Base-by-base conservation (phyloP, 1,140 invertebrate species). In the Lordiphosa clarofinis region DNA sequence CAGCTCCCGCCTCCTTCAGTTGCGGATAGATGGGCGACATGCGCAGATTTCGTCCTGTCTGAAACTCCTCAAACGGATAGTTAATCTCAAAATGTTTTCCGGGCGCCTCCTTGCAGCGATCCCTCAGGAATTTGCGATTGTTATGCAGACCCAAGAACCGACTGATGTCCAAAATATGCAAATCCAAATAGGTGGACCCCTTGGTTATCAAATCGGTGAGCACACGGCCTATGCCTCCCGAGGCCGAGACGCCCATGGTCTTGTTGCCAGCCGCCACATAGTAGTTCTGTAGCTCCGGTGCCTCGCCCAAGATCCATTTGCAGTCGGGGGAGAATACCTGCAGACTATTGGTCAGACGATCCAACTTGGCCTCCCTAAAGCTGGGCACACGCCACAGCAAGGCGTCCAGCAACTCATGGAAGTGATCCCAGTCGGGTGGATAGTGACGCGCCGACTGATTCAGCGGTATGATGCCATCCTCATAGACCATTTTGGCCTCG, bases 21-120 rank as follows among this genome's bases (percentile, higher is more conserved):
- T 96, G 94, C 1, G 97, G 96, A 91, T 98, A 99, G 60, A 99
- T 96, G 0, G 98, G 97, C 1, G 98, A 99, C 92, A 98, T 97
- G 61, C 98, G 90, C 10, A 99, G 90, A 90, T 98, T 98, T 48
- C 98, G 90, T 0, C 97, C 96, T 6, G 94, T 96, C 89, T 94
- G 92, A 73, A 96, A 98, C 89, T 96, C 95, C 56, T 92, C 91
- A 79, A 96, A 94, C 0, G 96, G 96, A 91, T 97, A 97, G 11
- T 92, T 92, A 37, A 97, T 90, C 31, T 92, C 92, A 75, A 97
- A 97, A 89, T 96, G 95, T 63, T 95, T 91, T 93, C 97, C 95
- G 43, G 97, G 96, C 4, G 98, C 95, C 91, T 99, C 98, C 87
- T 93, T 95, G 13, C 98, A 95, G 63, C 98, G 92, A 87, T 99